Conservation (phyloP, 2,888 invertebrate species). For the Amblyjoppa fuscipennis region DNA sequence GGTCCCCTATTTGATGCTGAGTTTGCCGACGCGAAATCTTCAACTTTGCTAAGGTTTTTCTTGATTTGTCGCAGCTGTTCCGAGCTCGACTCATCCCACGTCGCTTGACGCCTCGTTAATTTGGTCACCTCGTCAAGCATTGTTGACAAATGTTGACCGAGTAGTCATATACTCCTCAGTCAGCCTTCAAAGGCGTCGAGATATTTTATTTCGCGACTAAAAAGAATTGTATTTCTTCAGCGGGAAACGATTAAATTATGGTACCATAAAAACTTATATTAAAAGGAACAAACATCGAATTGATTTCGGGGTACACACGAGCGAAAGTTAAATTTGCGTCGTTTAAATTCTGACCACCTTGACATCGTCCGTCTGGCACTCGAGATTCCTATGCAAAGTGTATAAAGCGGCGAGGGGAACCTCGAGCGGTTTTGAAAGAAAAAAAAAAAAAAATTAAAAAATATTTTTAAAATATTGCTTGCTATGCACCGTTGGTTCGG, state of each 20-base stretch:
- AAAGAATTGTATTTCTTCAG: background rate
- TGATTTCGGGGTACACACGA: conserved; percentile 59
- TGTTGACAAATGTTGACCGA: conserved; percentile 30
- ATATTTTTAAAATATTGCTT: conserved; percentile 68
- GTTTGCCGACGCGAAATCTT: conserved; percentile 59
- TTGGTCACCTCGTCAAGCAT: conserved; percentile 26
- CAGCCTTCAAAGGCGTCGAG: background rate
- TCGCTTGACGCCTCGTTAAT: conserved; percentile 23
- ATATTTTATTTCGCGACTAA: background rate
- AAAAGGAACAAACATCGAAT: conserved; percentile 55
- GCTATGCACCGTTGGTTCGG: conserved; percentile 68
- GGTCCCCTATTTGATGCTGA: conserved; percentile 53
- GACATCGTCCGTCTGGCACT: conserved; percentile 60
- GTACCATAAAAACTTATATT: conserved; percentile 1
- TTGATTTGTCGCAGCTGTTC: conserved; percentile 75
- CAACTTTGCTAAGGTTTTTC: conserved; percentile 66
- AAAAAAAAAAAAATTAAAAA: conserved; percentile 14
- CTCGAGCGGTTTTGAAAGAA: conserved; percentile 9
- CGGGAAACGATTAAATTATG: background rate
- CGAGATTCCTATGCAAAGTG: conserved; percentile 76
- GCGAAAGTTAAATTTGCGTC: conserved; percentile 60
- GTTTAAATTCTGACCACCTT: conserved; percentile 70
- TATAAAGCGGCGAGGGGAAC: conserved; percentile 57
- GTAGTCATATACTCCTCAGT: background rate
- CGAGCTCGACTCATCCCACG: conserved; percentile 1